phyloP scores from a whole-genome alignment of 2,797 vertebrate genomes.

The Cyclopterus lumpus region DNA sequence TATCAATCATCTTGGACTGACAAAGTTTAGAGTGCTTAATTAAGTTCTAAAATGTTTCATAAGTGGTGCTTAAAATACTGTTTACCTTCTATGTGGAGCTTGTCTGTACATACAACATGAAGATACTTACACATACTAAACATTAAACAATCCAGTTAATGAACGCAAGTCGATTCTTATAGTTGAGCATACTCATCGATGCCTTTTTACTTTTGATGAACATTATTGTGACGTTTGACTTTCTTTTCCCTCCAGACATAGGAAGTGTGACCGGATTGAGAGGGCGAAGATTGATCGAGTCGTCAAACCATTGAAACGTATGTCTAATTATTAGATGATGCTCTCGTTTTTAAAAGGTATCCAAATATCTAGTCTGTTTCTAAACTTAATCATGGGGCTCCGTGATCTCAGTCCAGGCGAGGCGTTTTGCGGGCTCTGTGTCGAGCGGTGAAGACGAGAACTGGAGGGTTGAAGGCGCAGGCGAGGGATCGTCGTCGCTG shows the following conservation, averaged over 20 bases:
- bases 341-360: background rate
- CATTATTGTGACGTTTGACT: conserved; percentile 11
- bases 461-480: conserved; percentile 53
- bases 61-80: conserved; percentile 20
- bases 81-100: conserved; percentile 19
- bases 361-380: background rate
- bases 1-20: background rate
- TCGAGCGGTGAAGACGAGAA: conserved; percentile 75
- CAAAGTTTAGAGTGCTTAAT: background rate
- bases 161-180: conserved; percentile 26
- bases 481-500: conserved; percentile 47
- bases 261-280: conserved; percentile 88
- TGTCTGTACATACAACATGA: conserved; percentile 31
- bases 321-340: conserved; percentile 20
- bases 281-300: conserved; percentile 68
- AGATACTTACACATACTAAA: conserved; percentile 28
- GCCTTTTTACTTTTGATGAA: conserved; percentile 1
- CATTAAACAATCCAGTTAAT: conserved; percentile 43
- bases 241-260: conserved; percentile 79
- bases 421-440: conserved; percentile 45
- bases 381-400: conserved; percentile 31
- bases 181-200: conserved; percentile 42
- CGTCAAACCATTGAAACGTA: conserved; percentile 74
- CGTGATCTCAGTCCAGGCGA: conserved; percentile 72
- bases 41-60: background rate